Conservation (phyloP, 1,140 invertebrate genomes). For the Drosophila guanche region DNA sequence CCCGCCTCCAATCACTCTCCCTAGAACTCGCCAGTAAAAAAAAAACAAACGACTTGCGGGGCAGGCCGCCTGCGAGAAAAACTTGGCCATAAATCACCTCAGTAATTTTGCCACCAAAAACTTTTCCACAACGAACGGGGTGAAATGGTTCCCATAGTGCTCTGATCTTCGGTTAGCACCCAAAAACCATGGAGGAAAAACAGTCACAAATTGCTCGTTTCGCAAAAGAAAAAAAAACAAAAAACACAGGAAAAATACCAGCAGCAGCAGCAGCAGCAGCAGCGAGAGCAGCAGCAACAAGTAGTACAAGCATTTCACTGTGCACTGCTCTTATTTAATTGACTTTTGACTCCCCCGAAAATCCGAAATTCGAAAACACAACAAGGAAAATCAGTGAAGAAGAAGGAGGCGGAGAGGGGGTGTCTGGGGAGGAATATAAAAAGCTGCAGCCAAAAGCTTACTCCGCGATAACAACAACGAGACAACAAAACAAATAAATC, state of each 20-base stretch:
- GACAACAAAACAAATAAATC: conserved; percentile 82
- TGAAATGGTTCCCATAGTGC: conserved; percentile 79
- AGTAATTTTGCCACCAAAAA: conserved; percentile 46
- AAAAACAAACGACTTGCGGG: conserved; percentile 14
- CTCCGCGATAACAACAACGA: conserved; percentile 78
- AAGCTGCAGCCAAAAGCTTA: conserved; percentile 41
- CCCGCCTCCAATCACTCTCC: conserved; percentile 1
- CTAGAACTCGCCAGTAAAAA: conserved; percentile 2
- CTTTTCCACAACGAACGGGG: conserved; percentile 38
- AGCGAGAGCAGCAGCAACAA: conserved; percentile 54
- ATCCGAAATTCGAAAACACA: conserved; percentile 35
- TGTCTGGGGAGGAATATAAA: neutral
- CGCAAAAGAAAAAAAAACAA: conserved; percentile 41
- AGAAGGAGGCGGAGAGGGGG: too few relatives aligned
- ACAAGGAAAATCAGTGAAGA: conserved; percentile 17
- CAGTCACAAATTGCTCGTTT: conserved; percentile 76
- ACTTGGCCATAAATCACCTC: conserved; percentile 69
- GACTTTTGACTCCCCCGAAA: conserved; percentile 79
- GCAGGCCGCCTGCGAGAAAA: conserved; percentile 6
- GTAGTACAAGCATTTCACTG: conserved; percentile 71
- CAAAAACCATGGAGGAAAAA: conserved; percentile 52
- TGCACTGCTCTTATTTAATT: conserved; percentile 83
- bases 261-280: conserved; percentile 15
- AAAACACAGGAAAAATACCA: conserved; percentile 20
- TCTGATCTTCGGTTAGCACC: conserved; percentile 40